Evolutionary conservation across 1,140 invertebrate genomes (phyloP).

Genomic region (Thaumetopoea pityocampa): DNA sequence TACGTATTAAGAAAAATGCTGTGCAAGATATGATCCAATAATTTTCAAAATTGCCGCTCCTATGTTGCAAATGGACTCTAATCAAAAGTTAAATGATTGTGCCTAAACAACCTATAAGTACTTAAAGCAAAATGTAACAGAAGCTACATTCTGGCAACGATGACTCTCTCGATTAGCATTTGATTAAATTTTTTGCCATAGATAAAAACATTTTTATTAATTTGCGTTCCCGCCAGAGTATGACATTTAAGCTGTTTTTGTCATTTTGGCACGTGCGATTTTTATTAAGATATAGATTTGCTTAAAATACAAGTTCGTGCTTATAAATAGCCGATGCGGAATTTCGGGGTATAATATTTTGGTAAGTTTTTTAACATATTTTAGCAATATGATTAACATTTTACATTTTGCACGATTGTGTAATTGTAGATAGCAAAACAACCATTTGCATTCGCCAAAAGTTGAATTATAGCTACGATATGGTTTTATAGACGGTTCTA

Average conservation of each 20-base stretch:
- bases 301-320: constrained; percentile 36
- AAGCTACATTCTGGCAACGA: no score
- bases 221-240: constrained; percentile 67
- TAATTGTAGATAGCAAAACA: constrained; percentile 62
- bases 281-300: constrained; percentile 48
- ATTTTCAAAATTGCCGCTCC: no score
- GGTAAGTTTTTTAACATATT: constrained; percentile 53
- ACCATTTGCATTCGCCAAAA: constrained; percentile 61
- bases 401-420: constrained; percentile 59
- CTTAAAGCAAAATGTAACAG: no score
- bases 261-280: constrained; percentile 73
- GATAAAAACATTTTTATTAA: constrained; percentile 54
- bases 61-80: no score
- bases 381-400: constrained; percentile 30
- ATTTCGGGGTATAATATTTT: constrained; percentile 49
- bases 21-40: no score
- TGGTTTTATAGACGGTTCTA: constrained; percentile 39
- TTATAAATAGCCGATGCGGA: constrained; percentile 54
- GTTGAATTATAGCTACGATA: constrained; percentile 68
- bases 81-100: no score
- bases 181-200: no score
- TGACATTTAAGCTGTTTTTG: no score
- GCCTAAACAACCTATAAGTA: no score
- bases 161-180: no score
- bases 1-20: no score